Evolutionary conservation across 2,888 invertebrate genomes (phyloP), one percentile per base, ranked within the genome.

Genomic region (Sinelater perroti): DNA sequence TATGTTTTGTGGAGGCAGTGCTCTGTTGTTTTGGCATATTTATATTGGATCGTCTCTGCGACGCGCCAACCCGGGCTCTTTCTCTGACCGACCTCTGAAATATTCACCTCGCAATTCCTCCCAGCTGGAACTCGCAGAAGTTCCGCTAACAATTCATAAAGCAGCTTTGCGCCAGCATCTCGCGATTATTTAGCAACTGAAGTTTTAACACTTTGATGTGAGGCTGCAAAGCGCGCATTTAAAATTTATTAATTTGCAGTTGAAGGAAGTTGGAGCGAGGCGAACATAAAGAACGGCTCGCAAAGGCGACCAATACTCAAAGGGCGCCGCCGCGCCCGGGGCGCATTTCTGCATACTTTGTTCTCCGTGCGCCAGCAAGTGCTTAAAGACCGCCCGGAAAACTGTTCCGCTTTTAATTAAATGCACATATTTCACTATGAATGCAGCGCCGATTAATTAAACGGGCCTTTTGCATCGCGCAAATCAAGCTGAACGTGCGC

Each of bases 271-370:
- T 40, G 24, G 40, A 24, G 14, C 24, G 21, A 40, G 24, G 40
- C 24, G 40, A 40, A 40, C 40, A 40, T 40, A 40, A 40, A 14
- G 28, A 55, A 47, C 45, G 38, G 40, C 30, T 57, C 40, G 42
- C 53, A 53, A 47, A 53, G 38, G 58, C 40, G 42, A 46, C 36
- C 44, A 45, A 44, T 49, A 50, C 35, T 54, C 58, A 58, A 58
- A 58, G 58, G 35, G 54, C 26, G 26, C 47, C 57, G 53, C 31
- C 18, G 26, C 36, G 57, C 52, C 52, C 17, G 28, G 46, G 38
- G 57, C 45, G 36, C 28, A 58, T 52, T 51, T 28, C 30, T 46
- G 50, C 57, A 56, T 58, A 58, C 57, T 52, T 57, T 44, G 57
- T 52, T 40, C 46, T 52, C 45, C 36, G 26, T 38, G 17, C 21